Conservation (phyloP, 2,113 vertebrate genomes). For the Ia io region DNA sequence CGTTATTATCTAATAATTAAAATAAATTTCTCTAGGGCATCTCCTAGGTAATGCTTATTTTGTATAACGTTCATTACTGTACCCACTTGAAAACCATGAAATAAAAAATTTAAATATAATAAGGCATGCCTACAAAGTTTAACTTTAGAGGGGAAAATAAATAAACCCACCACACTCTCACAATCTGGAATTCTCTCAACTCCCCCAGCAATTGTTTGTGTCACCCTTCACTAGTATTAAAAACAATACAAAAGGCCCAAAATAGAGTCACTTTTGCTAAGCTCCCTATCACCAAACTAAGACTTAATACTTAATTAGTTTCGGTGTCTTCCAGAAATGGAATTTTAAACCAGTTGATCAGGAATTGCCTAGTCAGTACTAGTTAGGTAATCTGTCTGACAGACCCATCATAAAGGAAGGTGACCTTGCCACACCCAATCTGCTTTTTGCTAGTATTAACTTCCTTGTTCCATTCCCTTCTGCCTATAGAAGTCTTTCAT, state of each 20-base stretch:
- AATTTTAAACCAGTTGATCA: neutral
- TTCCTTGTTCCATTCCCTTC: neutral
- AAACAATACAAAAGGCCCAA: neutral
- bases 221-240: neutral
- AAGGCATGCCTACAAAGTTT: neutral
- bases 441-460: neutral
- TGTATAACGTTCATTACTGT: neutral
- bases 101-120: constrained; percentile 27
- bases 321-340: neutral
- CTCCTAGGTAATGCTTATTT: neutral
- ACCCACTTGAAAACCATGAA: constrained; percentile 20
- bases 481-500: neutral
- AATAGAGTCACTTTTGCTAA: neutral
- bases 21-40: neutral
- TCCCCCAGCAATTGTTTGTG: neutral
- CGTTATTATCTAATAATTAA: constrained; percentile 44
- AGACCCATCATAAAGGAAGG: neutral
- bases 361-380: neutral
- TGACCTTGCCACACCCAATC: neutral
- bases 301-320: neutral
- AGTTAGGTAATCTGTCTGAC: neutral
- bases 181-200: neutral
- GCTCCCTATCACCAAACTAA: neutral
- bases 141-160: neutral
- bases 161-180: neutral